These are phyloP conservation scores for Geophilus truncorum DNA, from an alignment of 2,888 invertebrate species.

Conservation along the genomic window DNA sequence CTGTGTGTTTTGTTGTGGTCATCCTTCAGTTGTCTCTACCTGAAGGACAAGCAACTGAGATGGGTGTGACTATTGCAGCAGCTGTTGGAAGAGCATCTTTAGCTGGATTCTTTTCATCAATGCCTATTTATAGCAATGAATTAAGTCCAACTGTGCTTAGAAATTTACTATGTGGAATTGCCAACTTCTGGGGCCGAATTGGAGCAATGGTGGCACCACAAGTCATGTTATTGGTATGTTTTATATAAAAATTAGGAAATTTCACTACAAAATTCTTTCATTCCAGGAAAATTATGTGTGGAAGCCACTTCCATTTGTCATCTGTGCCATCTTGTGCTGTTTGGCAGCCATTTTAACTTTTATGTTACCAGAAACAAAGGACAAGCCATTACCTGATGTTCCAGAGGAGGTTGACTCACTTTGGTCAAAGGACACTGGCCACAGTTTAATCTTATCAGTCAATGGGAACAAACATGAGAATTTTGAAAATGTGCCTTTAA, in stretches of 20 bases:
- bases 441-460: background rate
- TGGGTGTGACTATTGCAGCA: background rate
- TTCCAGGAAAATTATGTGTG: slow-evolving; percentile 31
- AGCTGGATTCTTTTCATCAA: background rate
- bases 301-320: slow-evolving; percentile 10
- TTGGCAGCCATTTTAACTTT: slow-evolving; percentile 30
- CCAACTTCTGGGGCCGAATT: slow-evolving; percentile 52
- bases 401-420: slow-evolving; percentile 35
- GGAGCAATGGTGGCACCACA: slow-evolving; percentile 53
- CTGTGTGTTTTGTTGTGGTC: background rate
- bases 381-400: slow-evolving; percentile 36
- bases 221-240: slow-evolving; percentile 42
- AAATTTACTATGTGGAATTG: slow-evolving; percentile 47
- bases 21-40: background rate
- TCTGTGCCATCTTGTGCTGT: background rate
- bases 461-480: background rate
- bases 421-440: background rate
- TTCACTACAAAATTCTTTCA: background rate
- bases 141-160: background rate
- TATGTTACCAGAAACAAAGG: slow-evolving; percentile 36
- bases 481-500: background rate
- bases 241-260: background rate
- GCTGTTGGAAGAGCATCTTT: background rate
- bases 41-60: background rate
- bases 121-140: background rate